Evolutionary conservation across 2,113 vertebrate species (phyloP).

Genomic region (Megaceryle torquata): DNA sequence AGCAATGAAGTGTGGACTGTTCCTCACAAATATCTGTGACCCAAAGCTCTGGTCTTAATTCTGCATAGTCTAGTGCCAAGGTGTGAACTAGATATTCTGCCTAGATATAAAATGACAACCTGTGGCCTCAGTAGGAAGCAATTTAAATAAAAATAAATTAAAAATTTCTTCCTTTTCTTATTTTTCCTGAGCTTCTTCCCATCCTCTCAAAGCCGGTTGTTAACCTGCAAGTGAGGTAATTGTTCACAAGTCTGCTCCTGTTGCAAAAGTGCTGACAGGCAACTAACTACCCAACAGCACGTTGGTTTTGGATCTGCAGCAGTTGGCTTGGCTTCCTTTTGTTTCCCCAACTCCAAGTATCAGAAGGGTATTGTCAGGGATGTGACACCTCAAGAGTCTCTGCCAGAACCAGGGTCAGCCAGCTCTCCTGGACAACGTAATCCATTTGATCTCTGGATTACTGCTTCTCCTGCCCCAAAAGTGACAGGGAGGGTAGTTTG

Average conservation of each 20-base stretch:
- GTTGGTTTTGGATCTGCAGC: background rate
- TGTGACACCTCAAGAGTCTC: background rate
- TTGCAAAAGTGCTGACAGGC: background rate
- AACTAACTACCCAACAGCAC: background rate
- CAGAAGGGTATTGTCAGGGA: background rate
- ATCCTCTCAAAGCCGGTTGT: background rate
- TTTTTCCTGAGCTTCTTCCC: background rate
- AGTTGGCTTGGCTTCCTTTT: background rate
- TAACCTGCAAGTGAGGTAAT: background rate
- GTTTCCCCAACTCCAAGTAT: background rate
- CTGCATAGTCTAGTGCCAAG: background rate
- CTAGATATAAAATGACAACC: background rate
- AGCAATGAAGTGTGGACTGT: background rate
- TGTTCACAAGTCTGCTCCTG: background rate
- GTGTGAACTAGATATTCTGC: background rate
- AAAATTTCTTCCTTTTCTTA: background rate
- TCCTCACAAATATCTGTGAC: background rate
- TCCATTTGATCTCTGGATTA: background rate
- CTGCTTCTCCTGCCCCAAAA: background rate
- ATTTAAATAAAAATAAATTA: background rate
- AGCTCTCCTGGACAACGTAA: background rate
- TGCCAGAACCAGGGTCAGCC: background rate
- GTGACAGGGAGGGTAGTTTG: background rate
- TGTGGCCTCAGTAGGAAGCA: background rate
- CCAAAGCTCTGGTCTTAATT: background rate